These are phyloP conservation scores for Solenopsis fugax DNA, from an alignment of 1,140 invertebrate genomes.

Conservation along the genomic window DNA sequence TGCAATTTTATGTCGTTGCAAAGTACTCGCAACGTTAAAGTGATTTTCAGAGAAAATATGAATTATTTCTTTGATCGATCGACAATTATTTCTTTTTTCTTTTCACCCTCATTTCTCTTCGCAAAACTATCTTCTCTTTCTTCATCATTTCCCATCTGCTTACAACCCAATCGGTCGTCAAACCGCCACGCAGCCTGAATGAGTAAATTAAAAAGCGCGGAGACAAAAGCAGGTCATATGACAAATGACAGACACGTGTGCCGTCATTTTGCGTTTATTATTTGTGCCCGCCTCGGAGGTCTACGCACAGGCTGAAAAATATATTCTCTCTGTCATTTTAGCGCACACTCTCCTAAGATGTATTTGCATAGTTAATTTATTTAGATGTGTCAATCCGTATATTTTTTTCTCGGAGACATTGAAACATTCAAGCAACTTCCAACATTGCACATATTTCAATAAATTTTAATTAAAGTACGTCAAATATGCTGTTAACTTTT, in stretches of 20 bases:
- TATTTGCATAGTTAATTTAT: conserved; percentile 46
- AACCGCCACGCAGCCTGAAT: conserved; percentile 65
- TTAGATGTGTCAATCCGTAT: not conserved
- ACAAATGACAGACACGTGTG: conserved; percentile 79
- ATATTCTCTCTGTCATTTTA: conserved; percentile 27
- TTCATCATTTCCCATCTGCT: conserved; percentile 40
- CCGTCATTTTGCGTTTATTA: conserved; percentile 69
- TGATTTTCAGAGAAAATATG: not conserved
- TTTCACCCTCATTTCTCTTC: not conserved
- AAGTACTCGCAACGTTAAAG: not conserved
- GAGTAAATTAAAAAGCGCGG: conserved; percentile 76
- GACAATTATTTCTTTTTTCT: not conserved
- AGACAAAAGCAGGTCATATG: conserved; percentile 77
- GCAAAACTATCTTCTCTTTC: conserved; percentile 42
- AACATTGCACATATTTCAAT: not conserved
- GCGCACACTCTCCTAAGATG: not conserved
- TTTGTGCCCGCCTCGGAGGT: conserved; percentile 49
- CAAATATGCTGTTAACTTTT: not conserved
- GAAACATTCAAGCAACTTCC: not conserved
- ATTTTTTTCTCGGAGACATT: not conserved
- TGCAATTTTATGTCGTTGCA: not conserved
- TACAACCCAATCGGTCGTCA: conserved; percentile 65
- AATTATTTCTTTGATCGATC: not conserved
- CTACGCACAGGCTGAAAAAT: conserved; percentile 47
- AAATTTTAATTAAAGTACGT: not conserved